phyloP scores from a whole-genome alignment of 2,113 vertebrate species.

The Sarotherodon lohbergeri region DNA sequence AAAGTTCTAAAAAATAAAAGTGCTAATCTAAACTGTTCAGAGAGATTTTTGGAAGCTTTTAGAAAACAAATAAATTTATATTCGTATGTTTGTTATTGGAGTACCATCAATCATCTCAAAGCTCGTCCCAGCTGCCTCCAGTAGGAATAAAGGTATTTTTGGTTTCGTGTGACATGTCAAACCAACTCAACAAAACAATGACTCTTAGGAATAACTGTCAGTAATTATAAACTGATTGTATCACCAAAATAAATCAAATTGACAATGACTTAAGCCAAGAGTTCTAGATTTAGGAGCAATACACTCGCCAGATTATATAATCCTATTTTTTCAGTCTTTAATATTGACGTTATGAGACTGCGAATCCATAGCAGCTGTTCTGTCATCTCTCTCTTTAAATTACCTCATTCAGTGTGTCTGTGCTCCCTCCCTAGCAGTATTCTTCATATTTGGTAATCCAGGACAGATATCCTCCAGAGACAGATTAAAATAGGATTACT shows the following conservation, averaged over 20 bases:
- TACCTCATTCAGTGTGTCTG: background rate
- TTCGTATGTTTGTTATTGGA: background rate
- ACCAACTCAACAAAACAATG: background rate
- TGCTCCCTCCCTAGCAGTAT: background rate
- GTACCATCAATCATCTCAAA: background rate
- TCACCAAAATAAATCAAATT: background rate
- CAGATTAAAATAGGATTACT: slow-evolving; percentile 69
- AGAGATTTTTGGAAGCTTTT: background rate
- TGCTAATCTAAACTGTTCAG: background rate
- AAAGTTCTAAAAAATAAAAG: background rate
- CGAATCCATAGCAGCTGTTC: background rate
- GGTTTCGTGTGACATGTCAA: background rate
- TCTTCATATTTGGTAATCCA: slow-evolving; percentile 60
- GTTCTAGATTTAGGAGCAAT: background rate
- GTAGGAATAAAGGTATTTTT: background rate
- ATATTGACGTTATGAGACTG: background rate
- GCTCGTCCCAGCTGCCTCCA: background rate
- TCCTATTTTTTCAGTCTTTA: background rate
- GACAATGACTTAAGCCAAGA: background rate
- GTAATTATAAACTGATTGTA: background rate
- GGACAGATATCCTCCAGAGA: slow-evolving; percentile 61
- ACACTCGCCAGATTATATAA: background rate
- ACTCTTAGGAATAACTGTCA: background rate
- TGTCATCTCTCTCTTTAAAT: background rate
- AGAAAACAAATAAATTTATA: background rate